Percentiles rank a stretch among this genome's conserved stretches.
Evolutionary conservation across 2,797 vertebrate species (phyloP).

Genomic region (Pelochelys cantorii): DNA sequence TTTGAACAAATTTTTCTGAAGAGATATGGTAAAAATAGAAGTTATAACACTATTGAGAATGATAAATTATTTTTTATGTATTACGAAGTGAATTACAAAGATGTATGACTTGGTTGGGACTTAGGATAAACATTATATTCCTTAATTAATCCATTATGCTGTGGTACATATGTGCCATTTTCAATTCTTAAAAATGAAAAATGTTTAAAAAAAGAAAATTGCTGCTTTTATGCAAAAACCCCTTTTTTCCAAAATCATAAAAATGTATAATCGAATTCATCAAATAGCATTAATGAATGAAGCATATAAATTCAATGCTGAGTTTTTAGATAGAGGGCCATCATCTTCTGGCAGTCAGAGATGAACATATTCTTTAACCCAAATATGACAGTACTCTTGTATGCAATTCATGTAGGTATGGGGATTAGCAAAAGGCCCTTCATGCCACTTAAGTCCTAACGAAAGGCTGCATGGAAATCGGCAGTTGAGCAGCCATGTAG

Average conservation of each 20-base stretch:
- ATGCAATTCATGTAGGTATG: neutral
- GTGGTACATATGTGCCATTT: conserved; percentile 77
- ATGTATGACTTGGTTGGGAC: conserved; percentile 75
- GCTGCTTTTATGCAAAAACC: conserved; percentile 68
- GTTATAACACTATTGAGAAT: conserved; percentile 65
- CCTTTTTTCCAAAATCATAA: conserved; percentile 76
- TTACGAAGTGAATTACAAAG: conserved; percentile 77
- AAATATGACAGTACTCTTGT: conserved; percentile 49
- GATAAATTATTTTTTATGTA: conserved; percentile 82
- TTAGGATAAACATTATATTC: conserved; percentile 83
- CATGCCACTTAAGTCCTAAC: neutral
- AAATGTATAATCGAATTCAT: conserved; percentile 71
- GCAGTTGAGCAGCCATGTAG: neutral
- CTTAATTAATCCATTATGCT: conserved; percentile 84
- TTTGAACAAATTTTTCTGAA: conserved; percentile 79
- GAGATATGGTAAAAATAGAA: conserved; percentile 79
- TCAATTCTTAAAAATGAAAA: conserved; percentile 81
- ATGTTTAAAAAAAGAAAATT: conserved; percentile 71
- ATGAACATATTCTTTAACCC: conserved; percentile 47
- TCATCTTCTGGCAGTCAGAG: conserved; percentile 62
- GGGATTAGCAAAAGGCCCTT: neutral
- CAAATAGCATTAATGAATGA: conserved; percentile 78
- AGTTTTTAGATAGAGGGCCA: conserved; percentile 73
- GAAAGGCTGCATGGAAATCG: neutral
- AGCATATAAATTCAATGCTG: conserved; percentile 71